phyloP scores from a whole-genome alignment of 2,797 vertebrate species.

The Lutjanus argentimaculatus region DNA sequence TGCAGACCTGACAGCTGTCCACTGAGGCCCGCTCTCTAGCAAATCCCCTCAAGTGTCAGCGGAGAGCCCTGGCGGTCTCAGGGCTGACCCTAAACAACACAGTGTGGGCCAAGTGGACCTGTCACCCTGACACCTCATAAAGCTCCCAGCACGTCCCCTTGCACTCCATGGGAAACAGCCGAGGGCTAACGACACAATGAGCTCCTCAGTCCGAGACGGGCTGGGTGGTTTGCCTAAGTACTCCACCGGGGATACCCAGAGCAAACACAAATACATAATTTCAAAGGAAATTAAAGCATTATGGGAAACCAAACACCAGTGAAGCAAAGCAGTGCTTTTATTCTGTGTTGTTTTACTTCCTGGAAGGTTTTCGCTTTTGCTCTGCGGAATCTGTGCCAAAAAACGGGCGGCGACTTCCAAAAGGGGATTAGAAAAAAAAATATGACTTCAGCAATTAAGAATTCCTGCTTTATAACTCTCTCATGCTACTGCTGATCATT shows the following conservation, averaged over 20 bases:
- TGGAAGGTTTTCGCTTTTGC: conserved; percentile 49
- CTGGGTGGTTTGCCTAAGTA: conserved; percentile 72
- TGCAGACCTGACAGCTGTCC: conserved; percentile 54
- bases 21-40: conserved; percentile 44
- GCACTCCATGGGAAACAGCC: conserved; percentile 60
- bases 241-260: conserved; percentile 48
- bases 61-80: conserved; percentile 24
- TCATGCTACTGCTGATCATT: conserved; percentile 39
- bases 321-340: conserved; percentile 31
- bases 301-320: conserved; percentile 62
- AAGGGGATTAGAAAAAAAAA: conserved; percentile 28
- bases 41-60: conserved; percentile 37
- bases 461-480: conserved; percentile 44
- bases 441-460: conserved; percentile 52
- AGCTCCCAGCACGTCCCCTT: conserved; percentile 58
- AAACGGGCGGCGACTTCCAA: conserved; percentile 45
- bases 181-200: conserved; percentile 53
- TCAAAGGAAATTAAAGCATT: conserved; percentile 66
- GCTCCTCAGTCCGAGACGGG: conserved; percentile 47
- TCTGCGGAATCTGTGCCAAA: conserved; percentile 39
- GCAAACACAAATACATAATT: conserved; percentile 66
- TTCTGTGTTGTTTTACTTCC: conserved; percentile 61
- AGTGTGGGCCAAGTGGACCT: conserved; percentile 56
- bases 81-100: conserved; percentile 55
- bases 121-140: conserved; percentile 75